Base-by-base conservation (phyloP, 2,888 invertebrate species). In the Zhuqinia jingwanae region DNA sequence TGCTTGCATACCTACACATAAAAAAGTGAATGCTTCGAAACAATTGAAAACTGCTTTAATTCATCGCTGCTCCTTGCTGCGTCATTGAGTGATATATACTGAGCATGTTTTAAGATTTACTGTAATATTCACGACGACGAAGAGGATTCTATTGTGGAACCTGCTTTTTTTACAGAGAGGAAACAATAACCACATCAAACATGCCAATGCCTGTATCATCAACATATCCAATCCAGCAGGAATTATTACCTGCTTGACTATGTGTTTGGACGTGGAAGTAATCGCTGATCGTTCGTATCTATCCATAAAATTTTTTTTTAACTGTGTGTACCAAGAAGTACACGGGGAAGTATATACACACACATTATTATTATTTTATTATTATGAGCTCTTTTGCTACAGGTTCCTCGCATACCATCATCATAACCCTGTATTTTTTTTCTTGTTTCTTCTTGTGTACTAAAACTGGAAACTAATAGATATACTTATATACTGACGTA, bases 11-110 rank as follows among this genome's bases (percentile, higher is more conserved):
- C 36, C 50, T 47, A 50, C 70, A 70, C 45, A 70, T 25, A 50
- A 70, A 47, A 50, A 75, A 76, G 42, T 76, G 36, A 20, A 10
- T 36, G 56, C 76, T 30, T 17, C 76, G 42, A 76, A 76, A 76
- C 76, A 76, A 76, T 76, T 76, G 76, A 76, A 36, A 36, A 76
- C 73, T 47, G 47, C 70, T 50, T 76, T 58, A 36, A 42, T 58
- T 36, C 56, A 36, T 36, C 36, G 42, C 36, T 36, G 36, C 8
- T 36, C 5, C 8, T 36, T 76, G 76, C 58, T 76, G 76, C 76
- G 76, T 76, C 76, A 76, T 58, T 76, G 76, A 76, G 36, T 76
- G 36, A 6, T 36, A 3, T 36, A 36, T 36, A 36, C 36, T 36
- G 36, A 36, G 15, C 3, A 53, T 17, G 53, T 53, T 53, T 2